Evolutionary conservation across 92 coral and sea anemone species (phyloP).

Genomic region (Zoanthus gigantus): DNA sequence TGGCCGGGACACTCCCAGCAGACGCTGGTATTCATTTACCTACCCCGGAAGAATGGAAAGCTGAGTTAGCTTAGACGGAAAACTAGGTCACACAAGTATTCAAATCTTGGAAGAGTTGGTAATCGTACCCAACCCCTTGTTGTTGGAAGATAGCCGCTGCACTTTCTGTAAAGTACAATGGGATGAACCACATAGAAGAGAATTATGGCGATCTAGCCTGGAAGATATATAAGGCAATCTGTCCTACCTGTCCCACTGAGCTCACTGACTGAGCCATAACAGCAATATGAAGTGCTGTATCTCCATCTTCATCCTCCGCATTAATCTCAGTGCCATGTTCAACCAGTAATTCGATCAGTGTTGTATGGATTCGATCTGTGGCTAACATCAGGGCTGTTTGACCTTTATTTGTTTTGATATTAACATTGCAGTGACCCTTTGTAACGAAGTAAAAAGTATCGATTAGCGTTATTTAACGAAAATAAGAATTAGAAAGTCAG

Average conservation of each 20-base stretch:
- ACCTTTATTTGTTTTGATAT: slow-evolving; percentile 62
- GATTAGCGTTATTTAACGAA: not conserved
- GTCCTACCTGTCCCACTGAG: slow-evolving; percentile 60
- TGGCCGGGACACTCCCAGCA: too few relatives aligned
- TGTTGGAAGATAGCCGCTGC: too few relatives aligned
- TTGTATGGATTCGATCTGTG: slow-evolving; percentile 55
- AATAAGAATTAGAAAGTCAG: too few relatives aligned
- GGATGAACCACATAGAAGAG: too few relatives aligned
- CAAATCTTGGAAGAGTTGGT: too few relatives aligned
- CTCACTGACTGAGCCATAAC: slow-evolving; percentile 68
- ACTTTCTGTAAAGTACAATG: too few relatives aligned
- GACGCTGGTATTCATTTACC: too few relatives aligned
- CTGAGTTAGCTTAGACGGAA: too few relatives aligned
- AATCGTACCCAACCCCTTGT: too few relatives aligned
- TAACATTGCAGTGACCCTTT: slow-evolving; percentile 79
- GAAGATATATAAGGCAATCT: not conserved
- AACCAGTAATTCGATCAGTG: slow-evolving; percentile 68
- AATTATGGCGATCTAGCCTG: too few relatives aligned
- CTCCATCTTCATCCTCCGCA: slow-evolving; percentile 78
- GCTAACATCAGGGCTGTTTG: slow-evolving; percentile 79
- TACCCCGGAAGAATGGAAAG: too few relatives aligned
- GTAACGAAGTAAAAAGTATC: not conserved
- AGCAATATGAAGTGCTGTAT: slow-evolving; percentile 83
- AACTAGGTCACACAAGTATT: too few relatives aligned
- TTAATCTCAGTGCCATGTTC: slow-evolving; percentile 72